Base-by-base conservation (phyloP, 2,888 invertebrate species). In the Saturnia japonica region DNA sequence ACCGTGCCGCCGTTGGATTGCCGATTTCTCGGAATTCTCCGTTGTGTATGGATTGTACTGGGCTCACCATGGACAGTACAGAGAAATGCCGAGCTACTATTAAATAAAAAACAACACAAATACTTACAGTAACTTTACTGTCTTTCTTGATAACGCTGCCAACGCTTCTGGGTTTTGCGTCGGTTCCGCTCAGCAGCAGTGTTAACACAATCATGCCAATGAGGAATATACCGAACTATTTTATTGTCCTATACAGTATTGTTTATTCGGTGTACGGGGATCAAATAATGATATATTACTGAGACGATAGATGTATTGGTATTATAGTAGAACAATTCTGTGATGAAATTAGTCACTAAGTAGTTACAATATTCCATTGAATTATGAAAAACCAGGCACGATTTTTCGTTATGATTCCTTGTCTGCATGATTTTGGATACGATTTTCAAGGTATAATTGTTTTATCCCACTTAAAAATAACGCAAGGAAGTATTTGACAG, bases 151-250 rank as follows among this genome's bases (percentile, higher is more conserved):
- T n/a, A 0, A 66, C 76, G 40, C 72, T 70, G 9, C 76, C 77
- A 9, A 71, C 66, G 42, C 75, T 74, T 51, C 81, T 79, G 7
- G 81, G 82, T 9, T 69, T 69, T 7, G 81, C 82, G 45, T 70
- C 72, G 11, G 73, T 47, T 19, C 72, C 72, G 11, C 76, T 74
- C 71, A 81, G 47, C 71, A 82, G 70, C 76, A 83, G 70, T 11
- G 80, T 79, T 42, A 82, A 67, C 51, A 78, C 74, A 28, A 80
- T 79, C 73, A 82, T 68, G 14, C 78, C 76, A 43, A 80, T 47
- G 34, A 77, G 69, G 12, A 79, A 73, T 0, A 83, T 70, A 67
- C 71, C 70, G 62, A 76, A 74, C 70, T 83, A 74, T 71, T 81
- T 82, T 80, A 84, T 83, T 57, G 34, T 57, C 57, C 28, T 47